Evolutionary conservation across 1,140 invertebrate genomes (phyloP), one percentile per base, ranked within the genome.

Genomic region (Brachionus paranguensis): DNA sequence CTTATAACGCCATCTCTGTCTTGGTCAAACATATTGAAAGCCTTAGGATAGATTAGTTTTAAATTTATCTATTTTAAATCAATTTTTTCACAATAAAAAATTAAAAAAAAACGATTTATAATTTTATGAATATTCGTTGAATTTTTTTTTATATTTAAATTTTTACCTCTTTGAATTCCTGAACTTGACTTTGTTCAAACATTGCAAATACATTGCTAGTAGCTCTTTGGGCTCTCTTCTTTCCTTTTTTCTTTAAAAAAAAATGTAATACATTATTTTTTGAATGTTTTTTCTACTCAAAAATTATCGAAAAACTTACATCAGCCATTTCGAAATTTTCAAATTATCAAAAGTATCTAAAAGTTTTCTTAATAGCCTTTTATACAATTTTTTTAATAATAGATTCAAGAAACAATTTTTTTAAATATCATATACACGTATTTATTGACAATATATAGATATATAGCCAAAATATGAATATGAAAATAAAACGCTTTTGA

Each of bases 121-220:
- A 37, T 3, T 37, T 7, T 37, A 5, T 37, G 5, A 6, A 6
- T 12, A 14, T 47, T 47, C 5, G 45, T 47, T 47, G 11, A 47
- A 47, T 47, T 47, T 47, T 47, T 47, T 47, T 47, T 41, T 0
- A 64, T n/a, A 43, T 5, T 78, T 47, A 1, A 37, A 24, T 83
- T 37, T 92, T 92, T 89, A 95, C 94, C 94, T 94, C 95, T 94
- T 93, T 96, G 94, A 86, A 96, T 90, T 96, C 94, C 85, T 90
- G 89, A 85, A 90, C 88, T 84, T 87, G 85, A 85, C 86, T 86
- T 86, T 89, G 87, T 53, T 87, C 86, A 74, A 89, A 87, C 85
- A 87, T 87, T 70, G 88, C 86, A 85, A 88, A 89, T 41, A 90
- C 88, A 85, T 88, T 88, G 65, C 87, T 89, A 68, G 88, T 88